These are phyloP conservation scores for Alviniconcha marisindica DNA, from an alignment of 1,140 invertebrate species.

Conservation along the genomic window DNA sequence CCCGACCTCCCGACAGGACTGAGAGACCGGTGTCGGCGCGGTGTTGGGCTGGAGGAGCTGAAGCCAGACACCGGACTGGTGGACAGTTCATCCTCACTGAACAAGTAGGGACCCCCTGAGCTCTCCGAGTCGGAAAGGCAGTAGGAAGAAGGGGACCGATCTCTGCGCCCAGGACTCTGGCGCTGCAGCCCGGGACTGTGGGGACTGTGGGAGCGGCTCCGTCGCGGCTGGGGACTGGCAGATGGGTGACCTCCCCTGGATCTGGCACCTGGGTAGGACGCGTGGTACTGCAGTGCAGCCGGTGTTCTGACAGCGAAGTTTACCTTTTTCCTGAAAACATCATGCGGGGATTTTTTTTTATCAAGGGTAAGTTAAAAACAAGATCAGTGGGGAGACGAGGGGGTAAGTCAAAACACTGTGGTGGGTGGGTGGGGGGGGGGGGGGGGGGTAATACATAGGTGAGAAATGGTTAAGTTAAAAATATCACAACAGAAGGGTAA, in stretches of 20 bases:
- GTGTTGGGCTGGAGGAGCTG: background rate
- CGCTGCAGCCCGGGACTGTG: background rate
- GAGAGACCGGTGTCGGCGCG: constrained; percentile 1
- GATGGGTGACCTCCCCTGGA: background rate
- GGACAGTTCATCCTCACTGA: background rate
- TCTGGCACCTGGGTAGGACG: constrained; percentile 29
- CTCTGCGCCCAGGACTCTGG: background rate
- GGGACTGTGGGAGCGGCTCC: background rate
- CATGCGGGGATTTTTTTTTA: too few relatives aligned
- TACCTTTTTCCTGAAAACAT: constrained; percentile 36
- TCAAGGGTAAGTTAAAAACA: too few relatives aligned
- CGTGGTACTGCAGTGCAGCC: constrained; percentile 6
- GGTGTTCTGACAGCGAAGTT: constrained; percentile 29
- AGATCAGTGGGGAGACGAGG: too few relatives aligned
- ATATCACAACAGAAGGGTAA: too few relatives aligned
- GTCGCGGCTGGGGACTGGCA: background rate
- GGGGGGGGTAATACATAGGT: too few relatives aligned
- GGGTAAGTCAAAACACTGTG: too few relatives aligned
- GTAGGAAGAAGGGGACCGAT: too few relatives aligned
- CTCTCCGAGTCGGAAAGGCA: background rate
- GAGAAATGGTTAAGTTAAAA: too few relatives aligned
- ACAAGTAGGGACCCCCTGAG: background rate
- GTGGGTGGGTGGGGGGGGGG: too few relatives aligned
- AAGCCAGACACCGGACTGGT: background rate
- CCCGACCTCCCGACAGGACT: constrained; percentile 22